phyloP scores from a whole-genome alignment of 2,113 vertebrate species.

The Daubentonia madagascariensis region DNA sequence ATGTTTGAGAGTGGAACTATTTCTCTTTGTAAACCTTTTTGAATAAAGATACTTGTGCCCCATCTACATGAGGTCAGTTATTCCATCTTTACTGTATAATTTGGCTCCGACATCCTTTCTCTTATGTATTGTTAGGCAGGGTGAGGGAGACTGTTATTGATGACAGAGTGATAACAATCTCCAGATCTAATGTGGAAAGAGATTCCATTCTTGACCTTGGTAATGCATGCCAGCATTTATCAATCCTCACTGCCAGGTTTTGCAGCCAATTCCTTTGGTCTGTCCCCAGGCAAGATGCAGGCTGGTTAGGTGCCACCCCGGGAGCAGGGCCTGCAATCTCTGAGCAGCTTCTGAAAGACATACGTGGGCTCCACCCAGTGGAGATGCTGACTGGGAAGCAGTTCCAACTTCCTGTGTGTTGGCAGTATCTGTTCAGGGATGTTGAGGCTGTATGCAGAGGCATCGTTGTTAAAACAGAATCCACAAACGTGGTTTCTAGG shows the following conservation, averaged over 20 bases:
- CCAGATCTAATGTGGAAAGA: not conserved
- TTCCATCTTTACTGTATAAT: not conserved
- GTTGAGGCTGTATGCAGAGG: not conserved
- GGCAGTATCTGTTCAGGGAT: accelerated
- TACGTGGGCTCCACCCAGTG: not conserved
- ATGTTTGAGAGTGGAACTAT: not conserved
- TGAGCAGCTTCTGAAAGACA: not conserved
- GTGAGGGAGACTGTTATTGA: not conserved
- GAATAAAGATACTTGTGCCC: not conserved
- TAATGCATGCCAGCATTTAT: not conserved
- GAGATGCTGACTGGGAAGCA: not conserved
- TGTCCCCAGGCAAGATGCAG: not conserved
- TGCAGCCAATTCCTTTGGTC: not conserved
- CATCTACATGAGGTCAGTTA: not conserved
- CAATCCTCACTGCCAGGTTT: not conserved
- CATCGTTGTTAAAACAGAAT: not conserved
- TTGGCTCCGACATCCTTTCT: not conserved
- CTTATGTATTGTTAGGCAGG: not conserved
- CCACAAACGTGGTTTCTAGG: not conserved
- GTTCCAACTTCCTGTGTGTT: not conserved
- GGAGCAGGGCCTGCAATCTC: not conserved
- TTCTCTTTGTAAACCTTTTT: not conserved
- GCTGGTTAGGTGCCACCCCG: not conserved
- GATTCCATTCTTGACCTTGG: not conserved
- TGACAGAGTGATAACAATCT: not conserved